A percentile compares a stretch with the other conserved stretches of the same genome.
Conservation (phyloP, 2,888 invertebrate genomes). For the Agrochola circellaris region DNA sequence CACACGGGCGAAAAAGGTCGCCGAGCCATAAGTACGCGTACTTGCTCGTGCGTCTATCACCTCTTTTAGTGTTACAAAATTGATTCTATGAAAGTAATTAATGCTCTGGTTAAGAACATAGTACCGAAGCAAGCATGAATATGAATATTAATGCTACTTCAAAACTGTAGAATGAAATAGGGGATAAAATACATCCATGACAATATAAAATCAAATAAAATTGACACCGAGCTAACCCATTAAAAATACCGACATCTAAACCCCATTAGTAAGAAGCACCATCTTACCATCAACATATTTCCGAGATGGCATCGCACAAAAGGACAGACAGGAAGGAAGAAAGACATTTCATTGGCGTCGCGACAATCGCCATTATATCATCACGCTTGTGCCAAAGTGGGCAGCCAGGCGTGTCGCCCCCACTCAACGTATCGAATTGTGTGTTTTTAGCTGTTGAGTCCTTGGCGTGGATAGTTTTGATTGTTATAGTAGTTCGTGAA, state of each 20-base stretch:
- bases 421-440: slow-evolving; percentile 64
- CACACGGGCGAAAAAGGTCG: no score
- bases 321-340: slow-evolving; percentile 84
- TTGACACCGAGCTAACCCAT: slow-evolving; percentile 44
- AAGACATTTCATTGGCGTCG: slow-evolving; percentile 80
- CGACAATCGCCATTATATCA: slow-evolving; percentile 80
- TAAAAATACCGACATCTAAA: slow-evolving; percentile 57
- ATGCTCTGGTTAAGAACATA: neutral
- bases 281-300: slow-evolving; percentile 71
- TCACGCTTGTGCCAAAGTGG: slow-evolving; percentile 72
- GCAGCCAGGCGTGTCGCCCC: slow-evolving; percentile 76
- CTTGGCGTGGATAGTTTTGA: slow-evolving; percentile 45
- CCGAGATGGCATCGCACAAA: slow-evolving; percentile 70
- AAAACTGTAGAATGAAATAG: neutral
- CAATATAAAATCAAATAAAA: slow-evolving; percentile 42
- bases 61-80: neutral
- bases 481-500: slow-evolving; percentile 22
- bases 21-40: no score
- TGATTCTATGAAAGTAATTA: neutral
- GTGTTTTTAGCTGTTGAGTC: slow-evolving; percentile 43
- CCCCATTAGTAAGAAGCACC: slow-evolving; percentile 65
- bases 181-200: neutral
- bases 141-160: neutral
- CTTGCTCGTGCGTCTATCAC: no score
- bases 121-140: neutral